Conservation (phyloP, 2,797 vertebrate species). For the Lepidocolaptes lacrymiger region DNA sequence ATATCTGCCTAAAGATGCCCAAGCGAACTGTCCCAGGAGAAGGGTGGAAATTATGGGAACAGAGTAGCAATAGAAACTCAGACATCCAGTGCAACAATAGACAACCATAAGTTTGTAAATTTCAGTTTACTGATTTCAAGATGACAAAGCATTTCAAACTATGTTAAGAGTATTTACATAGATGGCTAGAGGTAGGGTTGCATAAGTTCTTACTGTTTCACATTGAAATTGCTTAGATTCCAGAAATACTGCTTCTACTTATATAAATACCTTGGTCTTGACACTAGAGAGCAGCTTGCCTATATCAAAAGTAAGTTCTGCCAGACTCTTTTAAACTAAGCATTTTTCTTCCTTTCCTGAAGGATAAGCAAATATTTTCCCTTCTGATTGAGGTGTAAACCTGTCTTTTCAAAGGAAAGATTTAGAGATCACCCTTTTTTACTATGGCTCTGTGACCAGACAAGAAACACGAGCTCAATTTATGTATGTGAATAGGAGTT, state of each 20-base stretch:
- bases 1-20: background rate
- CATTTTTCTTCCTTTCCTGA: background rate
- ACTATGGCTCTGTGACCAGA: background rate
- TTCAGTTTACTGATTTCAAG: background rate
- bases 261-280: background rate
- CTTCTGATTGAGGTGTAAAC: background rate
- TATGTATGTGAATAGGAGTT: background rate
- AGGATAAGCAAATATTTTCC: background rate
- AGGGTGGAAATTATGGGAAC: background rate
- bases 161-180: background rate
- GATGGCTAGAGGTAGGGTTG: background rate
- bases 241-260: background rate
- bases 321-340: background rate
- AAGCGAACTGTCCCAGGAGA: background rate
- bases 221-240: background rate
- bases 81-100: background rate
- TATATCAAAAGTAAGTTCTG: background rate
- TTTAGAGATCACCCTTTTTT: background rate
- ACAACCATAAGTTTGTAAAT: background rate
- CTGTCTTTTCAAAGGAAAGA: background rate
- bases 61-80: background rate
- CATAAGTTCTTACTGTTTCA: background rate
- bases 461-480: background rate
- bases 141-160: background rate
- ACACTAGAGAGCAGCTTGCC: background rate